A percentile compares a stretch with the other conserved stretches of the same genome.
phyloP scores from a whole-genome alignment of 2,113 vertebrate species.

The Heterocephalus glaber region DNA sequence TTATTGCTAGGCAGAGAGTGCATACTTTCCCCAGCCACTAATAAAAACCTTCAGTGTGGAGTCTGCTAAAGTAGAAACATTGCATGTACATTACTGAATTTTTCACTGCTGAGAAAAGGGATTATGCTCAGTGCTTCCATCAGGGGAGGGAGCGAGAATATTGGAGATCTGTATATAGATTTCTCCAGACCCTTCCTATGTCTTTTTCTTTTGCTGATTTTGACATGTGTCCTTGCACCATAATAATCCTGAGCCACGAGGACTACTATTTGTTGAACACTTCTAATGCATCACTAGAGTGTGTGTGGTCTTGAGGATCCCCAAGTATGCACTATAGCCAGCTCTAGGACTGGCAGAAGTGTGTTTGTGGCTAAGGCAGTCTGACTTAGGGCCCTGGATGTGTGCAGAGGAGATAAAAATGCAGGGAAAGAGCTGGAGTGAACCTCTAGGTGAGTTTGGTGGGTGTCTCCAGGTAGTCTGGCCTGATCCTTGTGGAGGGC shows the following conservation, averaged over 20 bases:
- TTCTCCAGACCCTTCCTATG: not conserved
- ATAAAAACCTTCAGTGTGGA: not conserved
- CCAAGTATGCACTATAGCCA: not conserved
- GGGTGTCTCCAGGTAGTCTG: not conserved
- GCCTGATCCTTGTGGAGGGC: not conserved
- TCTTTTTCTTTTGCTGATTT: not conserved
- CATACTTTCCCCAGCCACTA: not conserved
- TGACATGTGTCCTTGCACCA: not conserved
- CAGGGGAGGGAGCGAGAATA: not conserved
- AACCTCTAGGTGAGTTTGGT: not conserved
- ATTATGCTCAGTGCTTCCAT: accelerated
- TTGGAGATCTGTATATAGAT: not conserved
- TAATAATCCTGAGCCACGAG: not conserved
- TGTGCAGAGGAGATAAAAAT: not conserved
- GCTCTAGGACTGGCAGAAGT: not conserved
- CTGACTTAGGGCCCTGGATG: not conserved
- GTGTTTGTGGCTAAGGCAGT: not conserved
- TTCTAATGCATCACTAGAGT: not conserved
- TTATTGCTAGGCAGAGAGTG: not conserved
- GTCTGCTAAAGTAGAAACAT: not conserved
- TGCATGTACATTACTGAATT: not conserved
- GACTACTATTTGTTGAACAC: not conserved
- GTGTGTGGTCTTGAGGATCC: not conserved
- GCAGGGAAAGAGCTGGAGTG: not conserved
- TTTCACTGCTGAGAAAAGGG: not conserved